Evolutionary conservation across 2,797 vertebrate genomes (phyloP), one percentile per base, ranked within the genome.

Genomic region (Silurus lanzhouensis): DNA sequence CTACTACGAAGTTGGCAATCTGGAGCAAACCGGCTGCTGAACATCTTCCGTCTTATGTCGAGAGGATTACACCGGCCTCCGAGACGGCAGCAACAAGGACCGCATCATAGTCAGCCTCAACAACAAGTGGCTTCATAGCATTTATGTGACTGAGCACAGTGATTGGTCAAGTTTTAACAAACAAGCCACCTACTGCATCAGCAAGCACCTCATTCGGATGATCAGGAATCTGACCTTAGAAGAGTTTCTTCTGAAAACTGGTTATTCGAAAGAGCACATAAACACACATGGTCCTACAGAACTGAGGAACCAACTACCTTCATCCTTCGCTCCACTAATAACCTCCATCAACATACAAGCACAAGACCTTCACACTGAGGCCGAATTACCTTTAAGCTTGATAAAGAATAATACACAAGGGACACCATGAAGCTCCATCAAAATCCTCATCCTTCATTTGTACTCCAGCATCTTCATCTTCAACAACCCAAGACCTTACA

Each of bases 1-100:
- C 22, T 82, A 82, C 80, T 82, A 82, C 6, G 80, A 38, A 6
- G 27, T 82, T 7, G 80, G 80, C 8, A 70, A 82, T 22, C 80
- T 82, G 8, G n/a, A 22, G 22, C 66, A 31, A 68, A 22, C 13
- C 27, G 0, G 6, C 0, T 15, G 48, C 78, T 2, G 12, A 2
- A 12, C 10, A 70, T 0, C 25, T 82, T 12, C 80, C 80, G 0
- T 0, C 0, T 22, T 70, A 82, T 15, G 80, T 82, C 52, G 46
- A 8, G 1, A 68, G 6, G 48, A 58, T 22, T 81, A 55, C 25
- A n/a, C 25, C 1, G 22, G 6, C 17, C 6, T 4, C 7, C 15
- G 0, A 13, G 64, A 57, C 25, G 1, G 7, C 25, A 68, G 66
- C 46, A 82, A 82, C 80, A 82, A 19, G 48, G 80, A 82, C 66